Evolutionary conservation across 2,113 vertebrate genomes (phyloP).

Genomic region (Isichthys henryi): DNA sequence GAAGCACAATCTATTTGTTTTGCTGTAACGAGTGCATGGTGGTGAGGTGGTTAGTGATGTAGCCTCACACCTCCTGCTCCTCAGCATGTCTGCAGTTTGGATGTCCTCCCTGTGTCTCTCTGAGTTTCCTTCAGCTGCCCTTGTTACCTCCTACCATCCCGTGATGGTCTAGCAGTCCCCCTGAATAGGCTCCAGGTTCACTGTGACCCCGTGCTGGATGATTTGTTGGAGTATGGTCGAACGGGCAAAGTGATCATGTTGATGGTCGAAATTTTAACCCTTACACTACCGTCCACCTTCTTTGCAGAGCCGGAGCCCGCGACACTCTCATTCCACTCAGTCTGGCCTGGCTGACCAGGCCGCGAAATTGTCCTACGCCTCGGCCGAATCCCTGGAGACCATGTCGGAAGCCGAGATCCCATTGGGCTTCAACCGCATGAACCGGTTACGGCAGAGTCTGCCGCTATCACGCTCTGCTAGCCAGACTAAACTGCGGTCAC

Average conservation of each 20-base stretch:
- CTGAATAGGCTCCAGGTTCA: neutral
- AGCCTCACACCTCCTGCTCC: neutral
- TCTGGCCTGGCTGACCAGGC: slow-evolving; percentile 93
- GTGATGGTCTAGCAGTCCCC: neutral
- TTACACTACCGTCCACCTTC: neutral
- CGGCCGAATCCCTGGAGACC: slow-evolving; percentile 92
- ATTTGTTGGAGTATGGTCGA: neutral
- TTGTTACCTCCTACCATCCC: neutral
- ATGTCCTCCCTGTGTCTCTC: neutral
- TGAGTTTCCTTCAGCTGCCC: neutral
- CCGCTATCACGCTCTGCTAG: slow-evolving; percentile 91
- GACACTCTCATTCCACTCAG: slow-evolving; percentile 90
- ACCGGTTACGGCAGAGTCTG: slow-evolving; percentile 93
- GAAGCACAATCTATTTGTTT: neutral
- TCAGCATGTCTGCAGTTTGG: neutral
- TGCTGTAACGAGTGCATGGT: neutral
- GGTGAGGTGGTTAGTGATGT: neutral
- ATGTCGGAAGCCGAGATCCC: slow-evolving; percentile 98
- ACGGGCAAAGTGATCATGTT: neutral
- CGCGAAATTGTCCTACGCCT: slow-evolving; percentile 91
- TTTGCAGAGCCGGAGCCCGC: slow-evolving; percentile 82
- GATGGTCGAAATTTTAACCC: neutral
- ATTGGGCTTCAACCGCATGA: slow-evolving; percentile 94
- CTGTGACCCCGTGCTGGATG: neutral
- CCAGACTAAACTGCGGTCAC: slow-evolving; percentile 93